These are phyloP conservation scores for Squalus acanthias DNA, from an alignment of 2,797 vertebrate genomes.

Conservation along the genomic window DNA sequence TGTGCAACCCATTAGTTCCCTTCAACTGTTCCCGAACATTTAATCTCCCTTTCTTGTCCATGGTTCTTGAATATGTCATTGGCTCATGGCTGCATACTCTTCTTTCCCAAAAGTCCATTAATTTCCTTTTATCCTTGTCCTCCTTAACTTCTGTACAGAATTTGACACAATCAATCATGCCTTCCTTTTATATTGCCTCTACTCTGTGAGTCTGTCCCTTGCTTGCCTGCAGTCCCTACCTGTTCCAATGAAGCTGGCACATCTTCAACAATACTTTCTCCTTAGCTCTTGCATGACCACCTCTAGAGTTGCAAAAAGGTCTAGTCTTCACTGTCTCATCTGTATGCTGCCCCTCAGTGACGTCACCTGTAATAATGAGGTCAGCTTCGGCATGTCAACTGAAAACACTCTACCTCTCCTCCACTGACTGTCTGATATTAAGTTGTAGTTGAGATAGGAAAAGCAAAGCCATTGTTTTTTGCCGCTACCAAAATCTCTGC, in stretches of 20 bases:
- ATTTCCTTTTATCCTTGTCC: neutral
- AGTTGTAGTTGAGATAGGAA: neutral
- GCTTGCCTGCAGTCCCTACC: neutral
- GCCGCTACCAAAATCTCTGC: neutral
- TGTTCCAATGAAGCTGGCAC: neutral
- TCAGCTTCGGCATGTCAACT: neutral
- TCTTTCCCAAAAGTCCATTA: neutral
- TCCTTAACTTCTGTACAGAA: neutral
- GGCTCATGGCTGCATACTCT: neutral
- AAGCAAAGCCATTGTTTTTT: neutral
- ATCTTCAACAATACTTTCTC: neutral
- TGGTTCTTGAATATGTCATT: neutral
- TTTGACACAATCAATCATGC: neutral
- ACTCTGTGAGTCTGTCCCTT: neutral
- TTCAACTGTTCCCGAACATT: neutral
- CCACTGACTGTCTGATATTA: neutral
- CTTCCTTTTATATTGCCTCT: neutral
- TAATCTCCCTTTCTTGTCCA: neutral
- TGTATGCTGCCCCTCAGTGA: neutral
- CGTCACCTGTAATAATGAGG: neutral
- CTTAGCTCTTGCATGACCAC: neutral
- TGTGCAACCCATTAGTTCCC: neutral
- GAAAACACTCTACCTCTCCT: neutral
- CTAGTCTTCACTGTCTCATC: neutral
- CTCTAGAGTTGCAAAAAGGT: too few relatives aligned